Conservation (phyloP, 2,113 vertebrate species). For the Otis tarda region DNA sequence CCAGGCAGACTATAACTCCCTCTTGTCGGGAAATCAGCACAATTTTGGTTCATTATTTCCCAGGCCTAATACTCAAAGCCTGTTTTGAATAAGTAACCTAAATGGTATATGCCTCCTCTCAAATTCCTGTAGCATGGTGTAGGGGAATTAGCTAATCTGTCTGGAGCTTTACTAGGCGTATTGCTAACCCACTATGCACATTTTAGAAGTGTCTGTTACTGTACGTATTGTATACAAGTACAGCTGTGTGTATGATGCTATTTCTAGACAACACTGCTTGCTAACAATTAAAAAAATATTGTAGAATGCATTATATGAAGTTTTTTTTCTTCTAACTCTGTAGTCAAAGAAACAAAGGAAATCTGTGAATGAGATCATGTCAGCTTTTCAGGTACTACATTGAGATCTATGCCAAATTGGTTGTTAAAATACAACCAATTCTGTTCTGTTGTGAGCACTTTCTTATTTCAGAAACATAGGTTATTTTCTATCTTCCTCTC, state of each 20-base stretch:
- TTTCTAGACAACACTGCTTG: not conserved
- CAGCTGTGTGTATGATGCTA: not conserved
- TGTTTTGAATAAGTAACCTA: not conserved
- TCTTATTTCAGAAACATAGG: not conserved
- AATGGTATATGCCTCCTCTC: not conserved
- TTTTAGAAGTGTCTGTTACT: not conserved
- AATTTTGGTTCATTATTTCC: not conserved
- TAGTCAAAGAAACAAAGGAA: not conserved
- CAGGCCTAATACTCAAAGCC: not conserved
- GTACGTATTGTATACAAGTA: not conserved
- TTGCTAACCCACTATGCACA: not conserved
- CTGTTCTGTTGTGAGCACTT: not conserved
- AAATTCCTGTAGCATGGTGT: not conserved
- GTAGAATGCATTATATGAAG: not conserved
- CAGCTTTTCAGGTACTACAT: not conserved
- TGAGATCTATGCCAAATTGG: not conserved
- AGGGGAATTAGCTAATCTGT: not conserved
- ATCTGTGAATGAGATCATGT: not conserved
- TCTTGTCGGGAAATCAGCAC: not conserved
- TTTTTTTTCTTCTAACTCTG: constrained; percentile 5
- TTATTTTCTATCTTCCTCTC: not conserved
- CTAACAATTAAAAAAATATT: constrained; percentile 22
- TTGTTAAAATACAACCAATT: not conserved
- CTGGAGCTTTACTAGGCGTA: not conserved
- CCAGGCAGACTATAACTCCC: not conserved